Evolutionary conservation across 2,797 vertebrate species (phyloP), one percentile per base, ranked within the genome.

Genomic region (Saxicola maurus): DNA sequence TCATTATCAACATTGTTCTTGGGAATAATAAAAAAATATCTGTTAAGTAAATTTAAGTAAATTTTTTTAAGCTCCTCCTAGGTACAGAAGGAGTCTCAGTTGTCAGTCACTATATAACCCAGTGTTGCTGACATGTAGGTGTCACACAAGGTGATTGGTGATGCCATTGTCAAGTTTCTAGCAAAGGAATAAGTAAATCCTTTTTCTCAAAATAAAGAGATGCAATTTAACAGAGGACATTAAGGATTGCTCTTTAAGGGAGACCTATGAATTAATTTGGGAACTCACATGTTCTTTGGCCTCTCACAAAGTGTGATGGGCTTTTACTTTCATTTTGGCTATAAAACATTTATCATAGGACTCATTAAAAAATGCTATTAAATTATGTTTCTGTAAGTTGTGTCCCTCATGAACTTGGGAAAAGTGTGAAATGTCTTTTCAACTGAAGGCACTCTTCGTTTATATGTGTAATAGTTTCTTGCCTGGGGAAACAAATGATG

Each of bases 201-300:
- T 89, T 94, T 95, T 94, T 93, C 91, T 89, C 93, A 84, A 96
- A 84, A 93, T 86, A 85, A 94, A 96, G 82, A 90, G 57, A 82
- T 88, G 75, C 86, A 92, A 88, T 91, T 93, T 93, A 94, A 94
- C 86, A 91, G 89, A 83, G 24, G 60, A 43, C 86, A 78, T 87
- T 92, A 93, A 87, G 89, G 83, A 96, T 64, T 87, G 40, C 76
- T 91, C 37, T 89, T 94, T 42, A 68, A 77, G 76, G 38, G 64
- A 89, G 43, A 62, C 49, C 45, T 53, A 30, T 81, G 91, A 91
- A 81, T 92, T 91, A 90, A 83, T 91, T 81, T 91, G 48, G 66
- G 59, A 92, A 64, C 45, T 90, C 37, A 13, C n/a, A 72, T 66
- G 21, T 91, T 89, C 79, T 77, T 82, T 87, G 66, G 85, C 31